Base-by-base conservation (phyloP, 2,113 vertebrate genomes). In the Mohoua ochrocephala region DNA sequence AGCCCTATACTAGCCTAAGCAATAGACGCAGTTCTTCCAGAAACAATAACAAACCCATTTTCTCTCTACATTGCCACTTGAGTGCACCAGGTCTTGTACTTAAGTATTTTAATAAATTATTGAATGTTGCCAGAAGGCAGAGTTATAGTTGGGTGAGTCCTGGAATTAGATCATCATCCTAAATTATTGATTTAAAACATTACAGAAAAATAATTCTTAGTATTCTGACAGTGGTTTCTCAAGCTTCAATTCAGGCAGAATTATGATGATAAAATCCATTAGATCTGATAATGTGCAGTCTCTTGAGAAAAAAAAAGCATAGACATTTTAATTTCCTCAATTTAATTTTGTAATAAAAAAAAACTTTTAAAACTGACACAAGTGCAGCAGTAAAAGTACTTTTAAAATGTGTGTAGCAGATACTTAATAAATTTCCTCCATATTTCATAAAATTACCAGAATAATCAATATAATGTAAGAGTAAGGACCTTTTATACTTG, bases 71-170 rank as follows among this genome's bases (percentile, higher is more conserved):
- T 76, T 95, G 79, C 75, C 76, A 74, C 67, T 89, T 78, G 68
- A 95, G 65, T 93, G 68, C 84, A 95, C 35, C 47, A 47, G 71
- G 64, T 86, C 53, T 91, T 85, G 50, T 23, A 30, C 35, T 86
- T 96, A 92, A 89, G 35, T 89, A 88, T 95, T 93, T 93, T 88
- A 93, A 96, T 95, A 95, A 94, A 91, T 95, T 92, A 94, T 68
- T 91, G 78, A 85, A 77, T 90, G 61, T 75, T 96, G 76, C 84
- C 88, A 82, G 75, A 88, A 95, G 91, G 75, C 60, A 91, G 70
- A 95, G 85, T 93, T 96, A 84, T 64, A 90, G 67, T 37, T 81
- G 35, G 84, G 57, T 76, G 59, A 82, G 57, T 91, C 76, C 84
- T 87, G 87, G 59, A 59, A 96, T 94, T 92, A 94, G 91, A 89